These are phyloP conservation scores for Anticlea derivata DNA, from an alignment of 2,888 invertebrate genomes.

Conservation along the genomic window DNA sequence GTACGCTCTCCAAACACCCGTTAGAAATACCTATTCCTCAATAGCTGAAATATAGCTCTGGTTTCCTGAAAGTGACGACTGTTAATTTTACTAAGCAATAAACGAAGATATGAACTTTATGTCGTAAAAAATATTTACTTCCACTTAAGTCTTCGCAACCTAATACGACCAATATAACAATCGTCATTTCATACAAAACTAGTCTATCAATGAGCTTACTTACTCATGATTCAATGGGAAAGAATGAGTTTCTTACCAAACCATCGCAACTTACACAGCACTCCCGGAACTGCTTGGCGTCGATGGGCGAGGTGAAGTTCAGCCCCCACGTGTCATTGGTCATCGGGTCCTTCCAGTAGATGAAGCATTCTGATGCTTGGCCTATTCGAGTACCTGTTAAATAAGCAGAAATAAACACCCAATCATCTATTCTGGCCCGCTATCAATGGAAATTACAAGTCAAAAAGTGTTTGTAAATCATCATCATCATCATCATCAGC, in stretches of 20 bases:
- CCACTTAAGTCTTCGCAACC: no score
- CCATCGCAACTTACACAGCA: slow-evolving; percentile 92
- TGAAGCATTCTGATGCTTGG: slow-evolving; percentile 99
- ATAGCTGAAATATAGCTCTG: no score
- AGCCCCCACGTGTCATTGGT: slow-evolving; percentile 99
- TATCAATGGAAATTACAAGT: no score
- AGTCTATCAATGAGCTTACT: neutral
- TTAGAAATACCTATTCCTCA: no score
- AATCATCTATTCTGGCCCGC: no score
- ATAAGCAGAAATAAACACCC: slow-evolving; percentile 14
- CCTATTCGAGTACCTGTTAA: slow-evolving; percentile 95
- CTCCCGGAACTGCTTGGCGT: slow-evolving; percentile 98
- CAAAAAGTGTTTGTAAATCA: no score
- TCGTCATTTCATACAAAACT: neutral
- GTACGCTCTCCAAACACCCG: no score
- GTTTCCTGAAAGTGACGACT: no score
- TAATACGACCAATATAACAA: neutral
- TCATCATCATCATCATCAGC: no score
- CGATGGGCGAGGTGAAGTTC: slow-evolving; percentile 98
- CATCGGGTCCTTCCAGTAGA: slow-evolving; percentile 99
- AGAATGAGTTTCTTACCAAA: slow-evolving; percentile 12
- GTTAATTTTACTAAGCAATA: no score
- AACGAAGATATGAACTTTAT: no score
- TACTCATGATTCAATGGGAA: neutral
- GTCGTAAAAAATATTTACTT: no score